Conservation (phyloP, 2,888 invertebrate species). For the Cantharis nigra region DNA sequence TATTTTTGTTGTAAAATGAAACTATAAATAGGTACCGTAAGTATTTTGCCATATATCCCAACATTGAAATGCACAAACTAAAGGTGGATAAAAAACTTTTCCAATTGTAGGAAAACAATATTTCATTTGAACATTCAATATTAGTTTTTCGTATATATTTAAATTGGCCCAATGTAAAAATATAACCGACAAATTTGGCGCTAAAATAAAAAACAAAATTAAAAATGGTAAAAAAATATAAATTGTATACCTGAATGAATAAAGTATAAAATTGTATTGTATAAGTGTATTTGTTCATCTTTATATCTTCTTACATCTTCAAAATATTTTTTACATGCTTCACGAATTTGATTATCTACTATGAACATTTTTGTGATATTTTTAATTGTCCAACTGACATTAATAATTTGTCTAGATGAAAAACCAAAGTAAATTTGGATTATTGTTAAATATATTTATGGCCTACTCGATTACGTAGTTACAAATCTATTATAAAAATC, state of each 20-base stretch:
- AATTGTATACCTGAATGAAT: constrained; percentile 20
- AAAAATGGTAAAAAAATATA: not conserved
- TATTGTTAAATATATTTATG: not conserved
- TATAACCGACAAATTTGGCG: constrained; percentile 20
- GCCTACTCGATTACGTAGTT: not conserved
- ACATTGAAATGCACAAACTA: constrained; percentile 20
- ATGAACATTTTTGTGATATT: constrained; percentile 1
- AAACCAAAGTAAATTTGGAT: not conserved
- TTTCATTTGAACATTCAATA: constrained; percentile 23
- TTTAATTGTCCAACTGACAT: not conserved
- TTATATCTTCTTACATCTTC: not conserved
- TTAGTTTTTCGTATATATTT: constrained; percentile 9
- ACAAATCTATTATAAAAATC: no score
- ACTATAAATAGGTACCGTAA: constrained; percentile 12
- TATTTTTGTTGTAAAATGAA: no score
- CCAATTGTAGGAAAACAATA: constrained; percentile 5
- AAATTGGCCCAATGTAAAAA: constrained; percentile 24
- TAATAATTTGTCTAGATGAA: not conserved
- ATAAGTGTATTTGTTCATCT: constrained; percentile 13
- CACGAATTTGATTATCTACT: constrained; percentile 38
- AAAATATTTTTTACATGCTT: constrained; percentile 4
- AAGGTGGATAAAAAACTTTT: constrained; percentile 18
- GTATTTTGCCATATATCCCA: constrained; percentile 29
- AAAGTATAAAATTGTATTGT: constrained; percentile 17
- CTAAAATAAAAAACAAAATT: constrained; percentile 7